Evolutionary conservation across 1,140 invertebrate species (phyloP), one percentile per base, ranked within the genome.

Genomic region (Zaprionus kolodkinae): DNA sequence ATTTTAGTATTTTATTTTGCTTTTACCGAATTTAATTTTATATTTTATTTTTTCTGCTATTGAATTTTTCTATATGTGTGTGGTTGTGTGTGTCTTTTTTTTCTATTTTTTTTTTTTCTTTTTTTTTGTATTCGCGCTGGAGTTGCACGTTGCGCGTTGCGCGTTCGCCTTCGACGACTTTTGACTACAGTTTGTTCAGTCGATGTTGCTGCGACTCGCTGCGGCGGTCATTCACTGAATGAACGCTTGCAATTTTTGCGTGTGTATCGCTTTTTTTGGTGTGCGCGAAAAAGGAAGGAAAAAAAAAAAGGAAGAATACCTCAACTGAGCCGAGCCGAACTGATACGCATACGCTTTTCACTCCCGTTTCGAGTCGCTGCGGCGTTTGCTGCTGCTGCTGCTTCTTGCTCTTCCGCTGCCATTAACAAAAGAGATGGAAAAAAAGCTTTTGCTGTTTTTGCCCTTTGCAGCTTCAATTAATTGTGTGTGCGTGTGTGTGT

Each of bases 191-290:
- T 63, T 71, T 71, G 71, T 21, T 25, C 50, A 60, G 36, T n/a
- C n/a, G 40, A 7, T 45, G 7, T 45, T n/a, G 40, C 40, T 45
- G 76, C 64, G 76, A 72, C 75, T 86, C 74, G 76, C 87, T 78
- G 84, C 73, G 84, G 83, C 69, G 69, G 30, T 71, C 76, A 76
- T 87, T 79, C 83, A 72, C 66, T 88, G 83, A 88, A 88, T 88
- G 84, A 87, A 88, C 75, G 77, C 65, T 78, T 77, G 84, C 84
- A 78, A 77, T 86, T 81, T 91, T 91, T 91, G 79, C 84, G 85
- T 91, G 85, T 91, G 84, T 91, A 91, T 91, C 78, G 76, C 81
- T 86, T 91, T 80, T 62, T 68, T 68, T 43, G 15, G 7, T 45
- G 21, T 57, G 55, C 50, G 60, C 67, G 54, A 60, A 65, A 74